Evolutionary conservation across 2,888 invertebrate genomes (phyloP).

Genomic region (Blastobasis adustella): DNA sequence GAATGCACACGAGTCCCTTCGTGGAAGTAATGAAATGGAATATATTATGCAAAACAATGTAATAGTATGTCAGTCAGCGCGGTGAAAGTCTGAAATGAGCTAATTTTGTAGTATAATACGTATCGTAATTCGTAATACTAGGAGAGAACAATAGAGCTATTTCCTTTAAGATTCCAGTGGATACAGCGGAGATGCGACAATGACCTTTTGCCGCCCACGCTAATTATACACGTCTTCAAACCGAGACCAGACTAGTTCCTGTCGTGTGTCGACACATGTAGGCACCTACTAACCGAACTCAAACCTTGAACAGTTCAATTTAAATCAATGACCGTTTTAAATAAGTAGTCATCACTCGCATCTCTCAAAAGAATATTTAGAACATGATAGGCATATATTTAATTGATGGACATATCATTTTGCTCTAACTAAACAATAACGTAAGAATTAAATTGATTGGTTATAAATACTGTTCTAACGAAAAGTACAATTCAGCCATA

Average conservation of each 20-base stretch:
- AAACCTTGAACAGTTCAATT: neutral
- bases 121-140: constrained; percentile 7
- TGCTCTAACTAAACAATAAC: too few relatives aligned
- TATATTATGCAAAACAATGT: neutral
- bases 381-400: too few relatives aligned
- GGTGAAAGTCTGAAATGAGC: neutral
- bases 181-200: constrained; percentile 60
- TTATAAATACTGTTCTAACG: too few relatives aligned
- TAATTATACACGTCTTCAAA: constrained; percentile 62
- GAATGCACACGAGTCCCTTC: neutral
- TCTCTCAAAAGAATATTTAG: too few relatives aligned
- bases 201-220: constrained; percentile 71
- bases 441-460: too few relatives aligned
- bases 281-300: constrained; percentile 6
- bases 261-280: constrained; percentile 39
- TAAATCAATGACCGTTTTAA: neutral
- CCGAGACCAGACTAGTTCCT: constrained; percentile 51
- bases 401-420: too few relatives aligned
- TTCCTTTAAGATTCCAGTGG: constrained; percentile 44
- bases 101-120: constrained; percentile 1
- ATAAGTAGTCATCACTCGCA: too few relatives aligned
- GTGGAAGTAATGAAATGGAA: neutral
- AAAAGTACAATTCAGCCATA: constrained; percentile 26
- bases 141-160: constrained; percentile 39
- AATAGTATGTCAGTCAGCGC: neutral